Conservation (phyloP, 1,140 invertebrate genomes). For the Papilio polytes region DNA sequence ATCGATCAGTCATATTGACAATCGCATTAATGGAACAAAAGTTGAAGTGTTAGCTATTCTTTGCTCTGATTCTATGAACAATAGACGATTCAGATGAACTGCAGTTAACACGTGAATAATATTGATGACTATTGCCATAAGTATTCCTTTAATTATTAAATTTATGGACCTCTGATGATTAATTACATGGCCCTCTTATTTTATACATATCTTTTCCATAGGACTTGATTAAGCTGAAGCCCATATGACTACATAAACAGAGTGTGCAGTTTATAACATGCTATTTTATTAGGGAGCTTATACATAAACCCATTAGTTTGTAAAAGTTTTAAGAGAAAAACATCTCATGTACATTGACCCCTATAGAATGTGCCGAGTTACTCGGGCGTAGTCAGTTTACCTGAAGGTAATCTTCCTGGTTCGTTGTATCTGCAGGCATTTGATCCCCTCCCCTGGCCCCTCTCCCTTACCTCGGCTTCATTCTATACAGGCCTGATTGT, state of each 20-base stretch:
- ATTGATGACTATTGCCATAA: not conserved
- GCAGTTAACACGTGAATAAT: not conserved
- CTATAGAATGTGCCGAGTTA: slow-evolving; percentile 17
- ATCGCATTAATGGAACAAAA: not conserved
- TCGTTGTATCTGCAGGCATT: slow-evolving; percentile 31
- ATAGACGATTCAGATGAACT: not conserved
- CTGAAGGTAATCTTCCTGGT: slow-evolving; percentile 22
- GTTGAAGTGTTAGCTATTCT: not conserved
- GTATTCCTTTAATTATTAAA: not conserved
- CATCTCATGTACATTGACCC: not conserved
- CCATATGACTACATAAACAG: no score
- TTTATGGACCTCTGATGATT: not conserved
- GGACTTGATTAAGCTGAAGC: not conserved
- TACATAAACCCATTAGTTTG: not conserved
- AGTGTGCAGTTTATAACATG: not conserved
- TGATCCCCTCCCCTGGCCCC: not conserved
- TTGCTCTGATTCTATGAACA: not conserved
- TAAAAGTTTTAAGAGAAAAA: not conserved
- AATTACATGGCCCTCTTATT: not conserved
- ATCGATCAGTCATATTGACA: not conserved
- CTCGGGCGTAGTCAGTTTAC: slow-evolving; percentile 19
- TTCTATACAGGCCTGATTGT: slow-evolving; percentile 17
- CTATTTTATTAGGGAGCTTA: not conserved
- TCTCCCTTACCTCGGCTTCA: slow-evolving; percentile 4
- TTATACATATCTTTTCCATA: not conserved